Base-by-base conservation (phyloP, 2,113 vertebrate genomes). In the Chroicocephalus ridibundus region DNA sequence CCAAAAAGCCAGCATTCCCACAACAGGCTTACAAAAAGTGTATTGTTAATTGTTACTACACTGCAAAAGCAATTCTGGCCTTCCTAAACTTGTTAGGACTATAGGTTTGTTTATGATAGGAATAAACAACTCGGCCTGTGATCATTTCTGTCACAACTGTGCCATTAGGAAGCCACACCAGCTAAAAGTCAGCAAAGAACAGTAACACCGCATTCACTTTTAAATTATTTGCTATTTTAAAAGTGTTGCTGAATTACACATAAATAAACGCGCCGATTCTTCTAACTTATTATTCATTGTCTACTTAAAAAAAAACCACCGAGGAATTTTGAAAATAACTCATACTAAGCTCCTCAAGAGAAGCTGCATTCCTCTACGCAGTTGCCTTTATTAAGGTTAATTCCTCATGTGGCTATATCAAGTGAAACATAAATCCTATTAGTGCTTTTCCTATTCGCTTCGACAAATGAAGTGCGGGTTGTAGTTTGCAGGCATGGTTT, bases 41-140 rank as follows among this genome's bases (percentile, higher is more conserved):
- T 25, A 86, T 93, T 94, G 96, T 95, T 92, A 92, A 96, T 97
- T 93, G 88, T 87, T 86, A 69, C 36, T 64, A 68, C 4, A 10
- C 51, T 71, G 80, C 52, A 87, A 90, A 92, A 90, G 47, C 84
- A 88, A 78, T 88, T 38, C 49, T 79, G 79, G 72, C 57, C 52
- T 84, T 85, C 65, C 58, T 57, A 61, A 92, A 92, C 55, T 42
- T 75, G 74, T 80, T 40, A 71, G 77, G 62, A 68, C 46, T 42
- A 74, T 10, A 81, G 51, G n/a, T 77, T 91, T 89, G 72, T 94
- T 96, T 83, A 70, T 34, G 54, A 60, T 32, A 54, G 42, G 44
- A 95, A 94, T 49, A 88, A 97, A 94, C 62, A 82, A 82, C n/a
- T 34, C 15, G 52, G 74, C 15, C 64, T 58, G 68, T 3, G 11